phyloP scores from a whole-genome alignment of 2,113 vertebrate species.

The Bucco capensis region DNA sequence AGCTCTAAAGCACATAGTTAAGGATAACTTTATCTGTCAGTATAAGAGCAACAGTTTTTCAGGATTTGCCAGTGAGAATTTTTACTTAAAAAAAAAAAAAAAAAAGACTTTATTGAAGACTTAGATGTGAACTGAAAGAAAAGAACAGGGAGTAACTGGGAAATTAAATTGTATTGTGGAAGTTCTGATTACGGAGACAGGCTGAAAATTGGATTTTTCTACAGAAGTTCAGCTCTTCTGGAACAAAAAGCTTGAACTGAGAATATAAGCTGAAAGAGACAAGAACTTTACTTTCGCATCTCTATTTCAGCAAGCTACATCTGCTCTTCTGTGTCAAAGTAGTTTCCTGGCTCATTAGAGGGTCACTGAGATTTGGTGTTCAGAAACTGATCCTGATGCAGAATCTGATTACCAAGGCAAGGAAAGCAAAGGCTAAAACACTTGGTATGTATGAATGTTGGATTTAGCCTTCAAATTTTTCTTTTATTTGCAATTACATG shows the following conservation, averaged over 20 bases:
- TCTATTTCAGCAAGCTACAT: neutral
- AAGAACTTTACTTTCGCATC: neutral
- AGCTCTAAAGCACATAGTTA: neutral
- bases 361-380: neutral
- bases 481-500: neutral
- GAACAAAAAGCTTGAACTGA: neutral
- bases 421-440: neutral
- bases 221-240: neutral
- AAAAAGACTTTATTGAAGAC: neutral
- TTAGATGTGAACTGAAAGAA: neutral
- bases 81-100: neutral
- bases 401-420: neutral
- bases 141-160: neutral
- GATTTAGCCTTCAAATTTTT: neutral
- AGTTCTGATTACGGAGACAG: neutral
- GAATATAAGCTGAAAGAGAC: neutral
- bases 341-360: neutral
- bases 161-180: neutral
- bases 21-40: neutral
- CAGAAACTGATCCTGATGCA: neutral
- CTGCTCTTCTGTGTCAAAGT: neutral
- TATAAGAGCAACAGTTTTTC: neutral
- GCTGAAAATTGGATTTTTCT: conserved; percentile 10
- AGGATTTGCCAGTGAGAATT: neutral
- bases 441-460: neutral